Evolutionary conservation across 2,113 vertebrate species (phyloP), one percentile per base, ranked within the genome.

Genomic region (Falcunculus frontatus): DNA sequence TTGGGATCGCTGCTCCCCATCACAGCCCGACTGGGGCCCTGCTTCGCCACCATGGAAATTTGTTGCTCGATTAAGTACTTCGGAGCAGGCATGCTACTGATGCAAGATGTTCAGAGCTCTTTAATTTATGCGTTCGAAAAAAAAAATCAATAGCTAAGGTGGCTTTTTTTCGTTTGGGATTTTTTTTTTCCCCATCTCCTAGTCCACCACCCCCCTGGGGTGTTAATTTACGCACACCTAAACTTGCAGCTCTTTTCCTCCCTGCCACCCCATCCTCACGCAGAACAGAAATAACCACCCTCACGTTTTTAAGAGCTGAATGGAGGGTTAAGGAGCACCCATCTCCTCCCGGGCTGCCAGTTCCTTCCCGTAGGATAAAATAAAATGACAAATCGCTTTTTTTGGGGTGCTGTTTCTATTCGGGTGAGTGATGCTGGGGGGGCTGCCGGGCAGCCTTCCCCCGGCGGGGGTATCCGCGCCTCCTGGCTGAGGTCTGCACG

Each of bases 31-130:
- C 1, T 39, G 60, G 77, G 91, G n/a, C 6, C 44, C 64, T 27
- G n/a, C 13, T 73, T 79, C 57, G 41, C 63, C 39, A 29, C 59
- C 27, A 14, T 27, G 89, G 84, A 93, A 94, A 59, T 92, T 82
- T 49, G 63, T 73, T 23, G 29, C 65, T 63, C 13, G 15, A 89
- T 94, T 88, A 95, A 94, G 94, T 41, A 68, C 67, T 96, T 50
- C 10, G 52, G 84, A 79, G 37, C 27, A 65, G 55, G 55, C 56
- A 52, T 8, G 22, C 39, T 93, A 46, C 76, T 84, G 60, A 7
- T 60, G 73, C 53, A 41, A 55, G 59, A 18, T 69, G 67, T 74
- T 76, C 77, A 30, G 60, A 72, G 39, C 9, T 77, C 39, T 85
- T 79, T 72, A 94, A 78, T 92, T 94, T 92, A 94, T 21, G 59